Evolutionary conservation across 2,113 vertebrate species (phyloP).

Genomic region (Ciconia boyciana): DNA sequence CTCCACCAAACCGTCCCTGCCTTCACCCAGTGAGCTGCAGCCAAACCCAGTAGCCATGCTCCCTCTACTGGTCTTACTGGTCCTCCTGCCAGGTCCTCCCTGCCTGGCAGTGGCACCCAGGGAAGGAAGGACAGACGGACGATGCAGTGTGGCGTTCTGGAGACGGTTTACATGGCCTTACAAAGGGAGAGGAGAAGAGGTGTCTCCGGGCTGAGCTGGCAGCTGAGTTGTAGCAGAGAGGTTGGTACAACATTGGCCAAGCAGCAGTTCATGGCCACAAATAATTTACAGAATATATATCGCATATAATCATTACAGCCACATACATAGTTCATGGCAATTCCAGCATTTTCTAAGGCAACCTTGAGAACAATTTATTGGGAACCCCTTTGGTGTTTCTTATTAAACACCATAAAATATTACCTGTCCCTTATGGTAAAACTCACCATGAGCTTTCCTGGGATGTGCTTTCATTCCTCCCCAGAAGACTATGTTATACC

Average conservation of each 20-base stretch:
- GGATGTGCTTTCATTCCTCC: not conserved
- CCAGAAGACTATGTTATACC: not conserved
- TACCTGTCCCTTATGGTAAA: not conserved
- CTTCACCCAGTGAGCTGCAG: not conserved
- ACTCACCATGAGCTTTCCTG: not conserved
- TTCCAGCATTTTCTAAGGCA: not conserved
- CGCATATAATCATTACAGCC: not conserved
- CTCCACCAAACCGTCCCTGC: accelerated
- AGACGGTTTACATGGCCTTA: not conserved
- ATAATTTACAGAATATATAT: no score
- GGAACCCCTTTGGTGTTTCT: not conserved
- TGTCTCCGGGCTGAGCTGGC: not conserved
- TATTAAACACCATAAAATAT: not conserved
- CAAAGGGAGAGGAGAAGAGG: not conserved
- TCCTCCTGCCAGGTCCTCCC: not conserved
- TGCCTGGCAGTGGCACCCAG: not conserved
- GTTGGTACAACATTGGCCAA: not conserved
- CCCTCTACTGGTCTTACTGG: constrained; percentile 22
- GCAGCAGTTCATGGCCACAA: not conserved
- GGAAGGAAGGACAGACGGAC: not conserved
- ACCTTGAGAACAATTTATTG: not conserved
- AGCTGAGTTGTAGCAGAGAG: not conserved
- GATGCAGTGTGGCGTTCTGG: not conserved
- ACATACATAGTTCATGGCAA: not conserved
- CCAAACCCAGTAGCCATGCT: not conserved